phyloP scores from a whole-genome alignment of 2,888 invertebrate genomes.

The Adelognathus sp. region DNA sequence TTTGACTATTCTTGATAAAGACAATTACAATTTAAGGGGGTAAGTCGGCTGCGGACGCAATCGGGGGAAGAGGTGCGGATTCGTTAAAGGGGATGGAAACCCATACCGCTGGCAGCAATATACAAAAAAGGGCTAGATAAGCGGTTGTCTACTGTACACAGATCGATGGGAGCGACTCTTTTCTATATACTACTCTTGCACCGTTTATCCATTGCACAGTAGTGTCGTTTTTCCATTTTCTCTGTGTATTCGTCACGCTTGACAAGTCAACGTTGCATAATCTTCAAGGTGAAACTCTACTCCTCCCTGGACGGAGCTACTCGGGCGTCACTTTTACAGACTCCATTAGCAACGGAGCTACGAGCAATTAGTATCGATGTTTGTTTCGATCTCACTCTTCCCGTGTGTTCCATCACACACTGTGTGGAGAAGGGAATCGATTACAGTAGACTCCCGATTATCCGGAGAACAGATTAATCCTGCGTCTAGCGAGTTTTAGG shows the following conservation, averaged over 20 bases:
- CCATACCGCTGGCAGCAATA: too few species aligned
- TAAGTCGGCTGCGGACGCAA: too few species aligned
- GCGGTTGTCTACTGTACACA: too few species aligned
- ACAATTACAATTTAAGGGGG: too few species aligned
- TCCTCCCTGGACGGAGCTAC: conserved; percentile 55
- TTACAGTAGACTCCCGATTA: background rate
- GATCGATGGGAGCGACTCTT: conserved; percentile 38
- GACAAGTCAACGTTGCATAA: conserved; percentile 67
- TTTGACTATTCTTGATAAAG: background rate
- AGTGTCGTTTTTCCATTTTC: background rate
- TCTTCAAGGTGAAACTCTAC: conserved; percentile 73
- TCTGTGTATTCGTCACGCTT: background rate
- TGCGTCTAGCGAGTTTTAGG: too few species aligned
- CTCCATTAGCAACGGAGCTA: conserved; percentile 43
- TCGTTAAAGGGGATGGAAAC: too few species aligned
- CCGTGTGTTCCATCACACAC: too few species aligned
- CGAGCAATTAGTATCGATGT: conserved; percentile 54
- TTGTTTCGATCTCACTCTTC: conserved; percentile 61
- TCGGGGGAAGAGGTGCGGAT: too few species aligned
- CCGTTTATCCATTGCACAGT: background rate
- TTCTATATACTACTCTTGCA: conserved; percentile 5
- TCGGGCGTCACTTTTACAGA: conserved; percentile 54
- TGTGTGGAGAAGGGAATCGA: background rate
- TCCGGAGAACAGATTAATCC: background rate
- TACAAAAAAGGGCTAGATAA: too few species aligned